Conservation (phyloP, 2,113 vertebrate species). For the Protobothrops mucrosquamatus region DNA sequence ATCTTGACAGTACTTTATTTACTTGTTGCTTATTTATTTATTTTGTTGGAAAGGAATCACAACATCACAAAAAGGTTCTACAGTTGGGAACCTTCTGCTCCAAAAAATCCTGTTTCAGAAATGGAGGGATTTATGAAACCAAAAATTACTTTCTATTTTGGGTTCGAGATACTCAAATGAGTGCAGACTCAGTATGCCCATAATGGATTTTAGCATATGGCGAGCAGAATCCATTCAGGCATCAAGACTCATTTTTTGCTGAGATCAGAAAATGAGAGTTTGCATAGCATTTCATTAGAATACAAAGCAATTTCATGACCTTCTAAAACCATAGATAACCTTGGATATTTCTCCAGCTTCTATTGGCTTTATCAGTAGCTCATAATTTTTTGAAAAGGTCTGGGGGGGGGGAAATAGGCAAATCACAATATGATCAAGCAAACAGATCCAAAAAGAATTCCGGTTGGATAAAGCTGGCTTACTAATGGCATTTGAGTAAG, state of each 20-base stretch:
- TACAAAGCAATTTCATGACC: conserved; percentile 26
- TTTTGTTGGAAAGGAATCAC: conserved; percentile 20
- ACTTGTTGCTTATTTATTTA: neutral
- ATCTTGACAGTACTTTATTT: neutral
- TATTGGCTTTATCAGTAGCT: too few relatives aligned
- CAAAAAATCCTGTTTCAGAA: conserved; percentile 40
- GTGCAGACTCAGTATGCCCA: conserved; percentile 31
- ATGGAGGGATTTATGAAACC: conserved; percentile 41
- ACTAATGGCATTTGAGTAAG: neutral
- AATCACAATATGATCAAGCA: neutral
- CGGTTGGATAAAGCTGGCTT: neutral
- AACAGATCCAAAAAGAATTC: neutral
- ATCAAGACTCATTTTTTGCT: conserved; percentile 29
- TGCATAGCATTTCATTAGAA: conserved; percentile 28
- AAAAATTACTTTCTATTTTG: conserved; percentile 43
- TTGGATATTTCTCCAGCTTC: neutral
- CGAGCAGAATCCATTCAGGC: conserved; percentile 32
- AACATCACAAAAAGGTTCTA: conserved; percentile 17
- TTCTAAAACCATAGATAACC: neutral
- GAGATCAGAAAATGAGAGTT: conserved; percentile 16
- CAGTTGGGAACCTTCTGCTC: conserved; percentile 17
- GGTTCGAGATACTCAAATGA: conserved; percentile 39
- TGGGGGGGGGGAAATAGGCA: neutral
- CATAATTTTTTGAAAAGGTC: neutral
- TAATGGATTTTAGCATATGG: conserved; percentile 37